These are phyloP conservation scores for Polyommatus iphigenia DNA, from an alignment of 2,888 invertebrate genomes.

Conservation along the genomic window DNA sequence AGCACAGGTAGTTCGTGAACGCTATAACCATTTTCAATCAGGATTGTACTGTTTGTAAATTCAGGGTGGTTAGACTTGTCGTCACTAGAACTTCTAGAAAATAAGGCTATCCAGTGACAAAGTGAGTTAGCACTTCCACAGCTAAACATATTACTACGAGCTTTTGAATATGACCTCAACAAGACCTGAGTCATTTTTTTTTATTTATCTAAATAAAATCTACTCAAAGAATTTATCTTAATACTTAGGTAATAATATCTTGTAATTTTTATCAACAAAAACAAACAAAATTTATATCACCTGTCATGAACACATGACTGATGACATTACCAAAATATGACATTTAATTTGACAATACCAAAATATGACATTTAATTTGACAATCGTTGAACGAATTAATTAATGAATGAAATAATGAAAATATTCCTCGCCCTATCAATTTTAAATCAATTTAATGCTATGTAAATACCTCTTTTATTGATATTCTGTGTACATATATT, in stretches of 20 bases:
- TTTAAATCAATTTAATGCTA: too few species aligned
- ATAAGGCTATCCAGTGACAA: constrained; percentile 42
- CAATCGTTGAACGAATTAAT: too few species aligned
- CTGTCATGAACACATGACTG: background rate
- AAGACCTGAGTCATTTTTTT: constrained; percentile 58
- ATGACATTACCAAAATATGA: too few species aligned
- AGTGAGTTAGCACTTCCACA: constrained; percentile 46
- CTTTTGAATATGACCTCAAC: constrained; percentile 60
- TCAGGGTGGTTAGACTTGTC: constrained; percentile 59
- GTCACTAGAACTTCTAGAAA: constrained; percentile 55
- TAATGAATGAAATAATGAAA: too few species aligned
- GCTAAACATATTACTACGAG: constrained; percentile 54
- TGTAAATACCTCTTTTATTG: too few species aligned
- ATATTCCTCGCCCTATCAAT: too few species aligned
- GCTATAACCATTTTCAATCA: constrained; percentile 84
- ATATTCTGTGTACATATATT: too few species aligned
- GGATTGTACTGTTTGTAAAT: constrained; percentile 72
- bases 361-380: too few species aligned
- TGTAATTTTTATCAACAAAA: constrained; percentile 4
- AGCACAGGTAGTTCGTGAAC: constrained; percentile 85
- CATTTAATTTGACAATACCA: too few species aligned
- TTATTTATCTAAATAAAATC: background rate
- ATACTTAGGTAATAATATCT: too few species aligned
- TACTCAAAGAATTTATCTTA: background rate
- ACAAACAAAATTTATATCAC: background rate